These are phyloP conservation scores for Crotalus viridis DNA, from an alignment of 2,113 vertebrate species.

Conservation along the genomic window DNA sequence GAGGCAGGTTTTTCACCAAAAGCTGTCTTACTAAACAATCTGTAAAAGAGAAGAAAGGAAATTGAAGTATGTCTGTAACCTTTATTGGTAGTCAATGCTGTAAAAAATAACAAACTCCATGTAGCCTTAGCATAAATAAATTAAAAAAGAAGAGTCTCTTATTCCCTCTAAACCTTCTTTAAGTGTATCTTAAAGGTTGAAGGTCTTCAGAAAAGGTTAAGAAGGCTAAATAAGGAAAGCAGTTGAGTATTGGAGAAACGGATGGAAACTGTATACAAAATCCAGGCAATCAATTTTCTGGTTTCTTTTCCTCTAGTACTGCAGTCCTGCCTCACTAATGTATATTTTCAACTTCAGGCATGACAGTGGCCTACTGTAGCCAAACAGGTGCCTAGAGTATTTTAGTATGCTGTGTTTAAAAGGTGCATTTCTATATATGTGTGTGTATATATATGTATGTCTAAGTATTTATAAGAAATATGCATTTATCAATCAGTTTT, in stretches of 20 bases:
- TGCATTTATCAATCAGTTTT: not conserved
- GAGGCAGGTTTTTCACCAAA: not conserved
- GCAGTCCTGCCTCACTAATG: not conserved
- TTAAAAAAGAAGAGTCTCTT: not conserved
- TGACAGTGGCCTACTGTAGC: not conserved
- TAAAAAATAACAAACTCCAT: not conserved
- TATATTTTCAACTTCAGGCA: no score
- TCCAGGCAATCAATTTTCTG: not conserved
- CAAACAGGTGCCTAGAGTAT: not conserved
- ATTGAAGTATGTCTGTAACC: not conserved
- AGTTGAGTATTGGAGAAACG: no score
- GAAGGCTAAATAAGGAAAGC: not conserved
- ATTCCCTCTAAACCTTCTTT: not conserved
- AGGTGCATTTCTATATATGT: not conserved
- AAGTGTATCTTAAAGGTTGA: not conserved
- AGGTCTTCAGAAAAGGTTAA: not conserved
- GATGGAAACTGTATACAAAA: not conserved
- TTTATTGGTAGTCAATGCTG: not conserved
- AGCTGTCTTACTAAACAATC: not conserved
- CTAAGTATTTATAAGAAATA: not conserved
- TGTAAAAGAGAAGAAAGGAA: not conserved
- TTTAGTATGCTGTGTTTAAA: not conserved
- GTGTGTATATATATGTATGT: not conserved
- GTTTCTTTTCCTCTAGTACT: no score
- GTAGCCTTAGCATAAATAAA: not conserved